Evolutionary conservation across 2,113 vertebrate genomes (phyloP), one percentile per base, ranked within the genome.

Genomic region (Indicator indicator): DNA sequence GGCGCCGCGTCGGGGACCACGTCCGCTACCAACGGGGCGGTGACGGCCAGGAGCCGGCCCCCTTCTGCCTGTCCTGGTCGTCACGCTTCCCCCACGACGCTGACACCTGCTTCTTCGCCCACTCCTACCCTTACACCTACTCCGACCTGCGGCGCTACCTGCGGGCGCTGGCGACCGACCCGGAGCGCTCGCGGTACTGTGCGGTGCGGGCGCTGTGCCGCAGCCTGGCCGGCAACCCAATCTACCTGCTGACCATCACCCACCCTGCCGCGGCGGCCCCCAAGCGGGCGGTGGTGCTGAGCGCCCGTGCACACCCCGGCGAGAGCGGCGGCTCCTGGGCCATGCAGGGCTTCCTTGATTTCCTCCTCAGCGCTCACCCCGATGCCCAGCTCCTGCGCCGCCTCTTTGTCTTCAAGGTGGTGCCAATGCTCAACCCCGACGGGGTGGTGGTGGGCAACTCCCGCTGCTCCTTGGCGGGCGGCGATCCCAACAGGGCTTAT

Each of bases 341-440:
- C 94, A 99, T 99, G 99, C 97, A 95, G 74, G 99, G 99, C 17
- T 98, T 99, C 89, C 95, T 99, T 6, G 98, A 99, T 59, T 99
- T 99, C 93, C 96, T 99, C 86, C 97, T 99, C 2, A 97, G 99
- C 9, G 30, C 97, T 89, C 97, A 98, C 2, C 94, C 97, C 0
- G 99, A 99, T 0, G 99, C 99, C 2, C 96, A 36, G 71, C 97
- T 99, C 30, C 98, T 99, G 65, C 98, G 99, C 38, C 98, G 97
- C 88, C 98, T 98, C 4, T 99, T 99, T 55, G 33, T 99, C 88
- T 99, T 99, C 94, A 99, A 99, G 97, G 98, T 99, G 93, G 97
- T 99, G 42, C 99, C 99, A 2, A 99, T 99, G 99, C 97, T 99
- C 89, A 99, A 99, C 81, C 99, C 99, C 0, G 99, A 99, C 0